A percentile compares a stretch with the other conserved stretches of the same genome.
Evolutionary conservation across 1,140 invertebrate species (phyloP).

Genomic region (Samia ricini): DNA sequence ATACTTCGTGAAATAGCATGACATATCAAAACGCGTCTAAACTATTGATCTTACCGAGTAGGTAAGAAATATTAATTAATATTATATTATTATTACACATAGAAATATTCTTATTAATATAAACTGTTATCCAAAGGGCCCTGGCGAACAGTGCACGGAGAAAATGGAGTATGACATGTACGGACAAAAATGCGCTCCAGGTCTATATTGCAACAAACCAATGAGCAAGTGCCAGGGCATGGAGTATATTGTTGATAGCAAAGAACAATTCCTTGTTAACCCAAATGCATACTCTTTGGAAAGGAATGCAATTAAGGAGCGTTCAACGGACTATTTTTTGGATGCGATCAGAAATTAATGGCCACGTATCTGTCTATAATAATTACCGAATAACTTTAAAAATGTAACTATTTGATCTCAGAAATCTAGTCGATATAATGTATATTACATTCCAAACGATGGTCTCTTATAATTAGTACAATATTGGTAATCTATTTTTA

Average conservation of each 20-base stretch:
- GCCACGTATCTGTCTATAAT: neutral
- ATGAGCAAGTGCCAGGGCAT: constrained; percentile 48
- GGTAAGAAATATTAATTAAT: constrained; percentile 4
- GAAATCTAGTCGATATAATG: constrained; percentile 14
- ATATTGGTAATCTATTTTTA: constrained; percentile 19
- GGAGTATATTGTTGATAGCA: constrained; percentile 40
- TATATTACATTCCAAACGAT: constrained; percentile 3
- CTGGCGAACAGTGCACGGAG: constrained; percentile 58
- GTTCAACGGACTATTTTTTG: neutral
- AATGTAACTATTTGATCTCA: constrained; percentile 10
- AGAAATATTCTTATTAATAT: constrained; percentile 2
- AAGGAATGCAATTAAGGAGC: constrained; percentile 12
- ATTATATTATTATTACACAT: constrained; percentile 4
- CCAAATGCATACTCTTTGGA: constrained; percentile 28
- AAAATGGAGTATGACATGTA: constrained; percentile 53
- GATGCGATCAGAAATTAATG: constrained; percentile 13
- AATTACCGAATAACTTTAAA: neutral
- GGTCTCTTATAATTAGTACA: neutral
- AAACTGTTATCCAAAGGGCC: constrained; percentile 37
- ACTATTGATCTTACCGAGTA: too few species aligned
- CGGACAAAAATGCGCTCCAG: constrained; percentile 54
- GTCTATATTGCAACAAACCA: constrained; percentile 50
- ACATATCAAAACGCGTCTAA: too few species aligned
- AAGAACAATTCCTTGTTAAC: constrained; percentile 34
- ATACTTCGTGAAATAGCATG: too few species aligned